Conservation (phyloP, 2,797 vertebrate species). For the Philypnodon macrostomus region DNA sequence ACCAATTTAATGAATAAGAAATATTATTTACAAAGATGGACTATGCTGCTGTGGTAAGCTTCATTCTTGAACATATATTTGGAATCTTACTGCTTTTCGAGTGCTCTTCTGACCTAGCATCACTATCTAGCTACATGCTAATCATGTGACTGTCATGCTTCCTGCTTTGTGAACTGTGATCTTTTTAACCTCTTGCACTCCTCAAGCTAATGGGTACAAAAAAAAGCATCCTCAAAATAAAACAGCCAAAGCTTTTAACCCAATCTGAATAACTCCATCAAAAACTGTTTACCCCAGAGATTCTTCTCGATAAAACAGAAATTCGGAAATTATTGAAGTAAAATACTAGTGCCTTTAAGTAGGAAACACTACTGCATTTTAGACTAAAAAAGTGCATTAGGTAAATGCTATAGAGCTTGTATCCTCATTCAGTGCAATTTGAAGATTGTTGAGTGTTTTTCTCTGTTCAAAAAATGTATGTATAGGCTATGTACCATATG, state of each 20-base stretch:
- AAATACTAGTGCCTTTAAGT: background rate
- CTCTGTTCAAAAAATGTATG: background rate
- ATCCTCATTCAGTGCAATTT: no score
- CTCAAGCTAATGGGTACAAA: background rate
- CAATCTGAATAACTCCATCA: conserved; percentile 1
- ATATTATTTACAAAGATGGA: no score
- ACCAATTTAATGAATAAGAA: conserved; percentile 6
- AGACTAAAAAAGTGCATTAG: background rate
- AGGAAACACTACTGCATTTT: background rate
- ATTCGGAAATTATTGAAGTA: conserved; percentile 2
- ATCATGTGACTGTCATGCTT: background rate
- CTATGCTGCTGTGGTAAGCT: background rate
- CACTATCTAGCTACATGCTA: background rate
- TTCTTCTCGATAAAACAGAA: background rate
- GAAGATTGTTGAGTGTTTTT: background rate
- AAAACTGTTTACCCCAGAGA: background rate
- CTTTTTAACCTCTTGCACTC: conserved; percentile 1
- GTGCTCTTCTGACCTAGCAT: background rate
- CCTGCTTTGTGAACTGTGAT: conserved; percentile 6
- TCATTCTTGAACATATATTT: background rate
- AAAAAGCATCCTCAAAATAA: conserved; percentile 1
- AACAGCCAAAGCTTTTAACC: background rate
- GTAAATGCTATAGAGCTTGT: no score
- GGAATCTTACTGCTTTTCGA: background rate
- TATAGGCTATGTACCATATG: background rate